Evolutionary conservation across 2,797 vertebrate genomes (phyloP).

Genomic region (Denticeps clupeoides): DNA sequence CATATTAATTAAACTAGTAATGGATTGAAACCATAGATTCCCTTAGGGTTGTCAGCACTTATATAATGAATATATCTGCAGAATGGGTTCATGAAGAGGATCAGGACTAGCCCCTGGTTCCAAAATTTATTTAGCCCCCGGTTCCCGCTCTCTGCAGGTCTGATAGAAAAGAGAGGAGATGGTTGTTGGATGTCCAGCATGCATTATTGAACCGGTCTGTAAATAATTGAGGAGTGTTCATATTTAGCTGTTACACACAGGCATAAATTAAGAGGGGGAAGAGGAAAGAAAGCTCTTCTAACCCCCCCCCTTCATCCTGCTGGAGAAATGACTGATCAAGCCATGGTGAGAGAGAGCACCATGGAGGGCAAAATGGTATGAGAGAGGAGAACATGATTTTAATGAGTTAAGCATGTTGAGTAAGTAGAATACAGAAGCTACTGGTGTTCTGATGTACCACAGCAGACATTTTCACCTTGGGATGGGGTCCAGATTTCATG

Average conservation of each 20-base stretch:
- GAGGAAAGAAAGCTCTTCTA: neutral
- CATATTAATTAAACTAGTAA: no score
- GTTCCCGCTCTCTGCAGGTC: neutral
- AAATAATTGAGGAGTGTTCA: constrained; percentile 28
- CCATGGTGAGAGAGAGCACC: neutral
- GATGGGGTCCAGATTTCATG: no score
- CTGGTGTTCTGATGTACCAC: no score
- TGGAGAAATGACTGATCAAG: neutral
- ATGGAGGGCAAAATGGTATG: neutral
- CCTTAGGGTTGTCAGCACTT: no score
- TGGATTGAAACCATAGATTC: no score
- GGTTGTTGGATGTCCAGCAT: constrained; percentile 11
- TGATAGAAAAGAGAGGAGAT: neutral
- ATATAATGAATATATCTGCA: constrained; percentile 15
- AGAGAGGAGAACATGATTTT: no score
- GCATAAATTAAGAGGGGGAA: constrained; percentile 23
- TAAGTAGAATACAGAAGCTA: no score
- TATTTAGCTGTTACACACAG: constrained; percentile 30
- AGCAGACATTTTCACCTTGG: no score
- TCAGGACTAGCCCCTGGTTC: no score
- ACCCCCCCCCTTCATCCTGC: no score
- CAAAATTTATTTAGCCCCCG: neutral
- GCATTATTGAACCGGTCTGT: constrained; percentile 19
- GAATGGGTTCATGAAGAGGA: constrained; percentile 8
- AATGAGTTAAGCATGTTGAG: no score